A percentile compares a stretch with the other conserved stretches of the same genome.
Evolutionary conservation across 1,140 invertebrate genomes (phyloP).

Genomic region (Bombyx mandarina): DNA sequence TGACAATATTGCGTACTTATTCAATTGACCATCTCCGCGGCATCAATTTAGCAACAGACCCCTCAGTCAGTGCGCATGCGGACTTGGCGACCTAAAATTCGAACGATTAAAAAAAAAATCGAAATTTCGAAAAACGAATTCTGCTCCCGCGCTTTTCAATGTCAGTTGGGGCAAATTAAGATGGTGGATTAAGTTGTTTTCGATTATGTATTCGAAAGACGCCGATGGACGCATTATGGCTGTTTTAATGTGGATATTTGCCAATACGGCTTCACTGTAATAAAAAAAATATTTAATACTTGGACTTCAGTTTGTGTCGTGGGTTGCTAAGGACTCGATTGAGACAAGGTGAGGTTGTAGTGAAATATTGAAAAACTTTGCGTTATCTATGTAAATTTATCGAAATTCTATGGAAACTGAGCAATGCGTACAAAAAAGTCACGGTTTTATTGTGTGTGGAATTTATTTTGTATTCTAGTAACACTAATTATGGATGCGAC

Average conservation of each 20-base stretch:
- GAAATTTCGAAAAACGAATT: background rate
- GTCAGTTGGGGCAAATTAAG: slow-evolving; percentile 17
- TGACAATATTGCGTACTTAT: slow-evolving; percentile 57
- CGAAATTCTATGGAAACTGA: too few species aligned
- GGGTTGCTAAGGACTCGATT: slow-evolving; percentile 33
- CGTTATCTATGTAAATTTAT: too few species aligned
- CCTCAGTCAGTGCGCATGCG: background rate
- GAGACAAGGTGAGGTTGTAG: slow-evolving; percentile 28
- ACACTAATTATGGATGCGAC: too few species aligned
- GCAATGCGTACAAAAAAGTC: too few species aligned
- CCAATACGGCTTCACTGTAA: slow-evolving; percentile 50
- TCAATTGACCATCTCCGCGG: slow-evolving; percentile 46
- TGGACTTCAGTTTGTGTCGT: slow-evolving; percentile 21
- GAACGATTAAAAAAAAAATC: slow-evolving; percentile 1
- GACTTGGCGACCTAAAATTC: slow-evolving; percentile 7
- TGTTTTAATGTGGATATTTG: slow-evolving; percentile 31
- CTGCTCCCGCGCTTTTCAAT: background rate
- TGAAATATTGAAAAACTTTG: background rate
- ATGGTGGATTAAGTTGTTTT: slow-evolving; percentile 43
- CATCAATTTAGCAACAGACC: slow-evolving; percentile 54
- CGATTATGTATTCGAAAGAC: slow-evolving; percentile 34
- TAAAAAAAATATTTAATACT: slow-evolving; percentile 20
- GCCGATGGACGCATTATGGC: slow-evolving; percentile 28
- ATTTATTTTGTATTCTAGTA: too few species aligned
- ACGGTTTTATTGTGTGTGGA: too few species aligned